A percentile compares a stretch with the other conserved stretches of the same genome.
phyloP scores from a whole-genome alignment of 1,140 invertebrate species.

The Camponotus vicinus region DNA sequence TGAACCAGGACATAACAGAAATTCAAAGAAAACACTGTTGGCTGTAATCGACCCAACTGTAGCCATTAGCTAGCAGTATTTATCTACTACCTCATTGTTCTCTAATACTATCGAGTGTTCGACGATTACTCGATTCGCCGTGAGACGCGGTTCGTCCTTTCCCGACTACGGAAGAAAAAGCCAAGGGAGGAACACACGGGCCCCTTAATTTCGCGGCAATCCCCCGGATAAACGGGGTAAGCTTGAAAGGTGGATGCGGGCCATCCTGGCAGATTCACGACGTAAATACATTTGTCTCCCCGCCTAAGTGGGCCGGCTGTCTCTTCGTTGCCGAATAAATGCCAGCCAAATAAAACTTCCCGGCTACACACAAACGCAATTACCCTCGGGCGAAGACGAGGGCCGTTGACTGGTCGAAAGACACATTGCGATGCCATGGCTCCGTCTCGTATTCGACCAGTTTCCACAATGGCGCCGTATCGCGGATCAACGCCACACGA shows the following conservation, averaged over 20 bases:
- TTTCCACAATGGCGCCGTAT: constrained; percentile 52
- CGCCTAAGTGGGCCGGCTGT: constrained; percentile 77
- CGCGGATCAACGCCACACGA: constrained; percentile 60
- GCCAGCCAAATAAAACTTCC: constrained; percentile 79
- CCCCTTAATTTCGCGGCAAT: constrained; percentile 73
- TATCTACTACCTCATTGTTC: constrained; percentile 46
- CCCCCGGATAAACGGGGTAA: constrained; percentile 74
- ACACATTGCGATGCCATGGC: constrained; percentile 71
- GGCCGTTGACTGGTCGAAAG: constrained; percentile 68
- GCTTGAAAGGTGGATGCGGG: constrained; percentile 76
- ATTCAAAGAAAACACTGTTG: constrained; percentile 41
- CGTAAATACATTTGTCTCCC: constrained; percentile 79
- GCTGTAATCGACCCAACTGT: constrained; percentile 32
- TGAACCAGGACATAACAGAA: constrained; percentile 41
- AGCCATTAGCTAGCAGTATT: constrained; percentile 47
- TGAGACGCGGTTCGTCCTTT: constrained; percentile 22
- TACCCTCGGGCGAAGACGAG: constrained; percentile 68
- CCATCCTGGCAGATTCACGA: constrained; percentile 75
- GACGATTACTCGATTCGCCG: constrained; percentile 49
- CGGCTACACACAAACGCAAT: constrained; percentile 81
- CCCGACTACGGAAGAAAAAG: constrained; percentile 29
- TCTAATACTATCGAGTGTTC: constrained; percentile 52
- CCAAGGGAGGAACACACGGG: constrained; percentile 12
- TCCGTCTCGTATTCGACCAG: constrained; percentile 45
- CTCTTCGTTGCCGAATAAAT: constrained; percentile 80